Percentiles rank a stretch among this genome's conserved stretches.
phyloP scores from a whole-genome alignment of 2,797 vertebrate genomes.

The Lophius americanus region DNA sequence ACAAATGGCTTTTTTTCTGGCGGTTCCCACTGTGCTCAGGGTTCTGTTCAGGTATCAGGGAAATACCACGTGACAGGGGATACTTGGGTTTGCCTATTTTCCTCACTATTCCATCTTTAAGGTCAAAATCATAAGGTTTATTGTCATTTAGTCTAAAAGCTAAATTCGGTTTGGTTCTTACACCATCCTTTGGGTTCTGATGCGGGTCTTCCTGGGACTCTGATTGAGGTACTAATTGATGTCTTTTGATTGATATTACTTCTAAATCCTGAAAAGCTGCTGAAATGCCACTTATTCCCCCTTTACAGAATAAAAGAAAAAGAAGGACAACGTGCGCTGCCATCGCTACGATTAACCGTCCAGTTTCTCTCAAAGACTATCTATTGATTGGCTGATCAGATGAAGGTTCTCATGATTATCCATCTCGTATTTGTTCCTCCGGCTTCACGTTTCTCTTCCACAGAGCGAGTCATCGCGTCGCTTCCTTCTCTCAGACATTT shows the following conservation, averaged over 20 bases:
- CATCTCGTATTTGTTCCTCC: slow-evolving; percentile 21
- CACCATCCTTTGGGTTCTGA: slow-evolving; percentile 21
- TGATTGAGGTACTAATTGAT: slow-evolving; percentile 34
- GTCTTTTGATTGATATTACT: slow-evolving; percentile 27
- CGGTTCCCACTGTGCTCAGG: slow-evolving; percentile 33
- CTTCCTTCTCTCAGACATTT: slow-evolving; percentile 16
- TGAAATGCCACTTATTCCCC: slow-evolving; percentile 39
- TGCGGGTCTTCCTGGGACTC: slow-evolving; percentile 14
- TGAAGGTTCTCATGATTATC: slow-evolving; percentile 23
- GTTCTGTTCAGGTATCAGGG: slow-evolving; percentile 30
- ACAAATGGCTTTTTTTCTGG: slow-evolving; percentile 34
- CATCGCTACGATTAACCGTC: slow-evolving; percentile 48
- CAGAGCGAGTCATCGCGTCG: slow-evolving; percentile 20
- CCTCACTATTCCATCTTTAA: slow-evolving; percentile 10
- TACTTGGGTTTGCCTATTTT: slow-evolving; percentile 12
- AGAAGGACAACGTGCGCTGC: slow-evolving; percentile 53
- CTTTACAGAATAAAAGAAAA: slow-evolving; percentile 59
- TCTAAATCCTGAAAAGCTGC: slow-evolving; percentile 27
- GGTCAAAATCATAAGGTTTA: slow-evolving; percentile 31
- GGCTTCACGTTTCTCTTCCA: slow-evolving; percentile 21
- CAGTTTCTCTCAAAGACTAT: slow-evolving; percentile 25
- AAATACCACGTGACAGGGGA: slow-evolving; percentile 23
- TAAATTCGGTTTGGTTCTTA: slow-evolving; percentile 21
- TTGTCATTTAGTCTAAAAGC: slow-evolving; percentile 24
- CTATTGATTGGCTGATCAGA: slow-evolving; percentile 21